Conservation (phyloP, 2,797 vertebrate genomes). For the Falco rusticolus region DNA sequence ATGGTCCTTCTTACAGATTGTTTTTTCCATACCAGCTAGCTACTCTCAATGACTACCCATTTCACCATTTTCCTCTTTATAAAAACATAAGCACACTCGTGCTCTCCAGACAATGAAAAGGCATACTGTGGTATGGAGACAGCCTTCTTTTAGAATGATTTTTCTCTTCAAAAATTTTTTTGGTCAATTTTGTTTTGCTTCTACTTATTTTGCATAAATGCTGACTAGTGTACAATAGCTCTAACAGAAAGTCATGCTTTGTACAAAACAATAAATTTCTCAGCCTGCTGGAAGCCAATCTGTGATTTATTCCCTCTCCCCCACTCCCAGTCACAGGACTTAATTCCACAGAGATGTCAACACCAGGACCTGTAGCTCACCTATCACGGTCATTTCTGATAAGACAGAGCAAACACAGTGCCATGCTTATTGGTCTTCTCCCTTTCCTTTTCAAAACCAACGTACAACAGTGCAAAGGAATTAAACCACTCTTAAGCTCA, state of each 20-base stretch:
- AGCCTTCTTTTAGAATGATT: neutral
- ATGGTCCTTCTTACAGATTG: neutral
- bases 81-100: neutral
- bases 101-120: neutral
- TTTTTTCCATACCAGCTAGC: neutral
- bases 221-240: neutral
- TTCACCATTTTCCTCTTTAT: neutral
- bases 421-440: neutral
- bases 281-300: neutral
- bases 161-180: neutral
- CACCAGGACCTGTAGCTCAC: neutral
- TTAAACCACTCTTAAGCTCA: neutral
- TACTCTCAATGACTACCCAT: neutral
- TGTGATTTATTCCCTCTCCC: neutral
- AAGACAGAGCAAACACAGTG: neutral
- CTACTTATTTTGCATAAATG: neutral
- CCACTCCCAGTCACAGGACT: neutral
- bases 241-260: neutral
- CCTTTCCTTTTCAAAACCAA: neutral
- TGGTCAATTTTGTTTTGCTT: neutral
- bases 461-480: neutral
- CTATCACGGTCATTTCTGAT: neutral
- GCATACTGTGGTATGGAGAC: neutral
- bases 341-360: neutral
- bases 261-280: neutral